phyloP scores from a whole-genome alignment of 2,888 invertebrate species.

The Priocnemis perturbator region DNA sequence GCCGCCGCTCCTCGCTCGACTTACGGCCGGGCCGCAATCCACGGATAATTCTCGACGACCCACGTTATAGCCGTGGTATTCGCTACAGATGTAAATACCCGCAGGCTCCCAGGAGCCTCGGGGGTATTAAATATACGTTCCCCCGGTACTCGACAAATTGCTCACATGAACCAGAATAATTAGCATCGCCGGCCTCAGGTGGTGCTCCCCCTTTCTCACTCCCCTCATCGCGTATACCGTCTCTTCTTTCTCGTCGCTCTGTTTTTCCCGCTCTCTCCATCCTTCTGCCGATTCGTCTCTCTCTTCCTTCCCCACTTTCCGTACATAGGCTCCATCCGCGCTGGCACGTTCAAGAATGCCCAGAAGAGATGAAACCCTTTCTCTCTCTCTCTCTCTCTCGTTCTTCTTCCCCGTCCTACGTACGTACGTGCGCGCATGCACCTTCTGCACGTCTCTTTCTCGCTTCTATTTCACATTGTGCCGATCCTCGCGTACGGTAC shows the following conservation, averaged over 20 bases:
- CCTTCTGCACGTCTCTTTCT: conserved; percentile 17
- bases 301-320: background rate
- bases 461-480: conserved; percentile 23
- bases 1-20: background rate
- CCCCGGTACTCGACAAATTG: conserved; percentile 69
- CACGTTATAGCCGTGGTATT: conserved; percentile 55
- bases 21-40: conserved; percentile 39
- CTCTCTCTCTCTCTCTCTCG: conserved; percentile 5
- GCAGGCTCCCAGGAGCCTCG: conserved; percentile 56
- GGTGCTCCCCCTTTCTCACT: conserved; percentile 36
- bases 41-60: conserved; percentile 51
- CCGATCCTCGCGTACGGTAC: conserved; percentile 20
- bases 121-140: conserved; percentile 68
- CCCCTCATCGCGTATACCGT: no score
- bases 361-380: conserved; percentile 25
- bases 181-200: conserved; percentile 65
- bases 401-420: background rate
- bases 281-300: conserved; percentile 14
- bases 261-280: conserved; percentile 31
- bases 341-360: conserved; percentile 37
- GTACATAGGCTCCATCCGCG: background rate
- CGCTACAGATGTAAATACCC: conserved; percentile 71
- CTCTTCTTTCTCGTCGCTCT: conserved; percentile 31
- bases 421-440: background rate
- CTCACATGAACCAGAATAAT: conserved; percentile 72